These are phyloP conservation scores for Cynopterus sphinx DNA, from an alignment of 2,797 vertebrate genomes.

Conservation along the genomic window DNA sequence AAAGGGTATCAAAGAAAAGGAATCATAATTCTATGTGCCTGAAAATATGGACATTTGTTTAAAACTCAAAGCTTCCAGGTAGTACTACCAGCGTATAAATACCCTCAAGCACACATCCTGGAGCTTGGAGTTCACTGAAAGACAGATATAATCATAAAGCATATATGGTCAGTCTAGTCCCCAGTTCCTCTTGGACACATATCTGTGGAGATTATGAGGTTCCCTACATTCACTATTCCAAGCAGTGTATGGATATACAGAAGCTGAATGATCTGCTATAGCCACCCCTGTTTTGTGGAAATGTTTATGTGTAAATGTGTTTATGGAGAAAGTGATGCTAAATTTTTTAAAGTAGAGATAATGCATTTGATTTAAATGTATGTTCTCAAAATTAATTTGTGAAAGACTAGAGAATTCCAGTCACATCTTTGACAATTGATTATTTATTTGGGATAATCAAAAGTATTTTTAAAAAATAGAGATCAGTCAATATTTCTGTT, in stretches of 20 bases:
- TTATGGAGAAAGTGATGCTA: neutral
- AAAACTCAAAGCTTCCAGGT: conserved; percentile 10
- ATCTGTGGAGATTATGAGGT: neutral
- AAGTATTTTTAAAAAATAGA: neutral
- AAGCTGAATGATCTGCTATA: conserved; percentile 21
- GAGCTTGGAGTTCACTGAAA: conserved; percentile 28
- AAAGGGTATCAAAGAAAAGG: conserved; percentile 4
- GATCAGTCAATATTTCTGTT: neutral
- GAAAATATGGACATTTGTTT: conserved; percentile 22
- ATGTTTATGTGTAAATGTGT: neutral
- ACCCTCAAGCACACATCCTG: neutral
- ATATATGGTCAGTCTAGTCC: neutral
- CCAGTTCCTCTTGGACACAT: neutral
- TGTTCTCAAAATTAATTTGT: neutral
- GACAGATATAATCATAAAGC: neutral
- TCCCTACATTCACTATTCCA: neutral
- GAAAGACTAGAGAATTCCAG: neutral
- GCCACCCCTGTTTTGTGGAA: conserved; percentile 9
- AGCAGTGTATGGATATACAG: neutral
- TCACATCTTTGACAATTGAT: neutral
- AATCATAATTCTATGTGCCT: neutral
- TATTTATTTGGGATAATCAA: neutral
- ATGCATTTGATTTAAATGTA: conserved; percentile 35
- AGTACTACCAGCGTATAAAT: neutral
- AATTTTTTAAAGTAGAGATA: conserved; percentile 47